Percentiles rank a stretch among this genome's conserved stretches.
Conservation (phyloP, 2,113 vertebrate genomes). For the Oryzias celebensis region DNA sequence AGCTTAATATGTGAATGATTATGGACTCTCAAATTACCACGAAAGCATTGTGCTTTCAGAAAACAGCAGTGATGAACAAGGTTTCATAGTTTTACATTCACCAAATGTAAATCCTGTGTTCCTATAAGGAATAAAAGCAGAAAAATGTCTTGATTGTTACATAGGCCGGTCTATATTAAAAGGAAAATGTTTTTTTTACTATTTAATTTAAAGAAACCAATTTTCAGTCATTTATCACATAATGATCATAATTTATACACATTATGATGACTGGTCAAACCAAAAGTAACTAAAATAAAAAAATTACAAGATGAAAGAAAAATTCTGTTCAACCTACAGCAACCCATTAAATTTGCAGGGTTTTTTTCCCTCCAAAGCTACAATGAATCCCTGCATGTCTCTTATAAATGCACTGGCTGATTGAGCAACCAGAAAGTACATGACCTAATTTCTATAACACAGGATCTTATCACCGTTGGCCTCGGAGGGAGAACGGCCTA, state of each 20-base stretch:
- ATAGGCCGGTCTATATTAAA: not conserved
- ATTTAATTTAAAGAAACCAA: slow-evolving; percentile 1
- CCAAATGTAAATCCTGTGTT: slow-evolving; percentile 2
- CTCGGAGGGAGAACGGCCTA: slow-evolving; percentile 58
- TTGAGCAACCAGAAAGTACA: slow-evolving; percentile 49
- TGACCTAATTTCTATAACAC: slow-evolving; percentile 58
- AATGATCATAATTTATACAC: no score
- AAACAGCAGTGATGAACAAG: not conserved
- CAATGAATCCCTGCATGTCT: slow-evolving; percentile 1
- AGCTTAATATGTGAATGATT: slow-evolving; percentile 28
- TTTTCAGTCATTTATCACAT: no score
- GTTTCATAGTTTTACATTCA: not conserved
- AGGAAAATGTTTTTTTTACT: not conserved
- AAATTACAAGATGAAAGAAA: not conserved
- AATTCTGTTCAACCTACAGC: not conserved
- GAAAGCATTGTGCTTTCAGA: slow-evolving; percentile 4
- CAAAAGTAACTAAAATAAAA: not conserved
- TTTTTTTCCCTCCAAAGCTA: slow-evolving; percentile 3
- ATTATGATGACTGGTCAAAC: not conserved
- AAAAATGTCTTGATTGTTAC: not conserved
- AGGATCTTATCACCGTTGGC: slow-evolving; percentile 50
- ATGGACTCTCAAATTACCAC: slow-evolving; percentile 1
- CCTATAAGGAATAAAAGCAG: no score
- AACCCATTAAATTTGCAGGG: not conserved
- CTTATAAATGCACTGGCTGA: slow-evolving; percentile 16